phyloP scores from a whole-genome alignment of 2,888 invertebrate genomes.

The Lasioglossum calceatum region DNA sequence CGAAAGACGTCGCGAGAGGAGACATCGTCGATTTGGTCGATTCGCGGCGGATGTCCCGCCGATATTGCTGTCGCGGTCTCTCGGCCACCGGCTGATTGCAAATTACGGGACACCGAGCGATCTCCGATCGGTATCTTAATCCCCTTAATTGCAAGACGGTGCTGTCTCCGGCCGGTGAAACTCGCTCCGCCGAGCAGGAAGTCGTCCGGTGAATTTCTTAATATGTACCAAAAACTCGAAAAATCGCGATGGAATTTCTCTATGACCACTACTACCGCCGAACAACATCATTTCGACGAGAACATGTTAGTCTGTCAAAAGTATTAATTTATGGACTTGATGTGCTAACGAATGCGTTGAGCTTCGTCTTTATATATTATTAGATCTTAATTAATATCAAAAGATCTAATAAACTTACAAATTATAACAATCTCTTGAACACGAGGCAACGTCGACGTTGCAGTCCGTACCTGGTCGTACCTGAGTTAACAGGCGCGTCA shows the following conservation, averaged over 20 bases:
- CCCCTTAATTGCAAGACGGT: constrained; percentile 32
- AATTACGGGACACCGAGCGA: constrained; percentile 36
- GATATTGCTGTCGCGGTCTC: neutral
- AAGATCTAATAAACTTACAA: neutral
- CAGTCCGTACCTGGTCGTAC: too few relatives aligned
- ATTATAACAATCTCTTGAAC: neutral
- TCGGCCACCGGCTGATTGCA: constrained; percentile 26
- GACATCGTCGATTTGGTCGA: constrained; percentile 10
- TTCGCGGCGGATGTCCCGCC: constrained; percentile 13
- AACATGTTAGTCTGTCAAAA: neutral
- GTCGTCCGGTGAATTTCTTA: constrained; percentile 3
- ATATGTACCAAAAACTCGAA: neutral
- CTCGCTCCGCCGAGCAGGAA: constrained; percentile 2
- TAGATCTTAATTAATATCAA: neutral
- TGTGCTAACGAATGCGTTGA: neutral
- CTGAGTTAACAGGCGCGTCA: too few relatives aligned
- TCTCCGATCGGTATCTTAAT: constrained; percentile 40
- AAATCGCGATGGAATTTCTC: neutral
- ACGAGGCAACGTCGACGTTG: neutral
- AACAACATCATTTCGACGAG: neutral
- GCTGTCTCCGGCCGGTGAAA: constrained; percentile 8
- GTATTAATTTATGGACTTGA: neutral
- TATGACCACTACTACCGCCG: neutral
- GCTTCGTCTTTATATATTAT: neutral
- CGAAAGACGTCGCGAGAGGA: neutral